Evolutionary conservation across 2,113 vertebrate species (phyloP).

Genomic region (Malaclemys terrapin): DNA sequence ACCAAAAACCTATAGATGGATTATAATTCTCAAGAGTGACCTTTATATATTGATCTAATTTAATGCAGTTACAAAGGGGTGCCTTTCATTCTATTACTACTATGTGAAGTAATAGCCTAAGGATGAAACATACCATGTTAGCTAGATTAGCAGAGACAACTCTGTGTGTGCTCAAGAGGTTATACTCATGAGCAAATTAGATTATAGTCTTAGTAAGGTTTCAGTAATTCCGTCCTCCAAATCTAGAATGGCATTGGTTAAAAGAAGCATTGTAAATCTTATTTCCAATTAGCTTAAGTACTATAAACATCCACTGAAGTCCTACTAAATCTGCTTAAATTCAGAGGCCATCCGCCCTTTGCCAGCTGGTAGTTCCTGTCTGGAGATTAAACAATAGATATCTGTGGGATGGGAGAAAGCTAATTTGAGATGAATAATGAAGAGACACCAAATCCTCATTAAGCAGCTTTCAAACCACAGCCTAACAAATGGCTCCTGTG

Average conservation of each 20-base stretch:
- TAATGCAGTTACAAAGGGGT: background rate
- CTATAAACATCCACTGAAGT: constrained; percentile 55
- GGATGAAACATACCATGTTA: background rate
- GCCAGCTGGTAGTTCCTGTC: constrained; percentile 51
- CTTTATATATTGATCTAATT: constrained; percentile 16
- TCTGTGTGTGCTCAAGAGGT: background rate
- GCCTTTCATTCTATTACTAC: background rate
- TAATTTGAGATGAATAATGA: constrained; percentile 55
- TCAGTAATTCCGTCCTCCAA: constrained; percentile 28
- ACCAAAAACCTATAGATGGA: background rate
- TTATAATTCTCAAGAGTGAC: constrained; percentile 5
- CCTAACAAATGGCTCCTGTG: constrained; percentile 33
- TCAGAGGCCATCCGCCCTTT: constrained; percentile 25
- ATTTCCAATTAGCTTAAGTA: constrained; percentile 69
- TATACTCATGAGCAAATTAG: constrained; percentile 48
- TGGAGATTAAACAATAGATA: constrained; percentile 70
- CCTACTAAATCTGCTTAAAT: constrained; percentile 67
- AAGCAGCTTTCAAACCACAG: constrained; percentile 32
- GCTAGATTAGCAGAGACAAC: background rate
- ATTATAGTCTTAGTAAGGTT: constrained; percentile 51
- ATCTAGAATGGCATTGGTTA: constrained; percentile 44
- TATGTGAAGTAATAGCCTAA: background rate
- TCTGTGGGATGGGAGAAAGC: constrained; percentile 55
- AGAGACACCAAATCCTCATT: constrained; percentile 45
- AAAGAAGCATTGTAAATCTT: constrained; percentile 64